phyloP scores from a whole-genome alignment of 2,113 vertebrate species.

The Tachysurus fulvidraco region DNA sequence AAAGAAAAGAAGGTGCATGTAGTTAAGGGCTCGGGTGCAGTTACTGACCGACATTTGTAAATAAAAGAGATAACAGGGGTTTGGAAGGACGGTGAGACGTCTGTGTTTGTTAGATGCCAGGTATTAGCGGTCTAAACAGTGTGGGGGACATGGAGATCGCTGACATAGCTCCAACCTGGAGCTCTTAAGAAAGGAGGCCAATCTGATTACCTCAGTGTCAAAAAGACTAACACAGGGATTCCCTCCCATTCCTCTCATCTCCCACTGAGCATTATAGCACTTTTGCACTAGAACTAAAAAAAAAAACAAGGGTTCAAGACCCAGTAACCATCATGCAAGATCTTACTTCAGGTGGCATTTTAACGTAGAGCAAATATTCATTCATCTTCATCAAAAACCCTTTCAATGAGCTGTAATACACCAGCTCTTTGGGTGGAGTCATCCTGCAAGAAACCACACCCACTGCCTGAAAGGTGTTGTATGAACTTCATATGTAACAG shows the following conservation, averaged over 20 bases:
- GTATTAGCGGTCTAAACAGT: slow-evolving; percentile 46
- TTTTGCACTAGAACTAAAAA: background rate
- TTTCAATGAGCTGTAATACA: background rate
- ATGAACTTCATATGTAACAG: background rate
- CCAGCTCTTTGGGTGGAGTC: background rate
- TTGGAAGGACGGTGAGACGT: slow-evolving; percentile 47
- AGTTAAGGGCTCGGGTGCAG: background rate
- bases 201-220: slow-evolving; percentile 68
- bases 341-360: background rate
- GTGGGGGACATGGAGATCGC: slow-evolving; percentile 54
- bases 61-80: slow-evolving; percentile 67
- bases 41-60: background rate
- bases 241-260: slow-evolving; percentile 38
- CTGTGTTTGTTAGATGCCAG: slow-evolving; percentile 63
- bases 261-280: slow-evolving; percentile 22
- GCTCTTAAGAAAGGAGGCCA: slow-evolving; percentile 63
- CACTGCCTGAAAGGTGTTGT: background rate
- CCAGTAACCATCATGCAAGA: background rate
- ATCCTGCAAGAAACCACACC: background rate
- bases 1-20: background rate
- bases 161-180: slow-evolving; percentile 58
- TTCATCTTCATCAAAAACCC: background rate
- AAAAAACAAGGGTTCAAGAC: background rate
- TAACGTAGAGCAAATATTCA: background rate
- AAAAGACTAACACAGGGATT: slow-evolving; percentile 59